Conservation (phyloP, 2,797 vertebrate species). For the Scolopax bukidnonensis region DNA sequence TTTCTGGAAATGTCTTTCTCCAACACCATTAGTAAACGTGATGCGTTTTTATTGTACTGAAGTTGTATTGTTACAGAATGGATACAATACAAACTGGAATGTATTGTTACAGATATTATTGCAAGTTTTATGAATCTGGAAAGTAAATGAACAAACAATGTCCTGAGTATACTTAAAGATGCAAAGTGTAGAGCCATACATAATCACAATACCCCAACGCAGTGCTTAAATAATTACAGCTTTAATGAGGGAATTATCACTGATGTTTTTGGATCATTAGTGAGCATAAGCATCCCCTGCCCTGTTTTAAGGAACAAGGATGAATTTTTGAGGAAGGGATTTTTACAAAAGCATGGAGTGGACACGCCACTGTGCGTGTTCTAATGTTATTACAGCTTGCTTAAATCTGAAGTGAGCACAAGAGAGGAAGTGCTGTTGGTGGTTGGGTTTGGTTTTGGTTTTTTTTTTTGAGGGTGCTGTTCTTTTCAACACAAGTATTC, state of each 20-base stretch:
- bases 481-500: background rate
- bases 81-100: background rate
- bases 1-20: background rate
- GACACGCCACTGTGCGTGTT: background rate
- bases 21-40: background rate
- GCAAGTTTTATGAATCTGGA: background rate
- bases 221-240: background rate
- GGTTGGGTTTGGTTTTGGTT: background rate
- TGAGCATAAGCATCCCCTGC: background rate
- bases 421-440: background rate
- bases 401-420: background rate
- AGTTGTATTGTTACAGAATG: background rate
- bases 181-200: background rate
- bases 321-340: background rate
- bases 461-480: background rate
- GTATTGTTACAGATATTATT: background rate
- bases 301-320: background rate
- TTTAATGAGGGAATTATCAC: background rate
- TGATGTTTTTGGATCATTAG: background rate
- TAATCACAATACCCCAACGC: background rate
- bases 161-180: background rate
- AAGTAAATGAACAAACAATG: background rate
- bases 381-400: background rate
- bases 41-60: slow-evolving; percentile 31
- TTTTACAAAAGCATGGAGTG: background rate